These are phyloP conservation scores for Neodiprion pinetum DNA, from an alignment of 1,140 invertebrate genomes.

Conservation along the genomic window DNA sequence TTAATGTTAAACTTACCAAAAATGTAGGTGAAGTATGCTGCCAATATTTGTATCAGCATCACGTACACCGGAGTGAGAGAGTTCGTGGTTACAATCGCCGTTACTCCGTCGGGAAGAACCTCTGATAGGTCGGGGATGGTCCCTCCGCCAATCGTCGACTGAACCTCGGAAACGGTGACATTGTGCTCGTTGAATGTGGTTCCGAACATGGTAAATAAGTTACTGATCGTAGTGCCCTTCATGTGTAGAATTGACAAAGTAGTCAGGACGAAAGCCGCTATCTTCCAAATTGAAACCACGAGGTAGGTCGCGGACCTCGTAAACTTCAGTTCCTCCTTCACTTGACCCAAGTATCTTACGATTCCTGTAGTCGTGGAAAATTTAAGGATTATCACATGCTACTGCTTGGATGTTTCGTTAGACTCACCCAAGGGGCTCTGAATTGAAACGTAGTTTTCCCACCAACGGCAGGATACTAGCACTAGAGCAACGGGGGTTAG, in stretches of 20 bases:
- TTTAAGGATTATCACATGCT: slow-evolving; percentile 13
- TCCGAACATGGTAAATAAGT: slow-evolving; percentile 65
- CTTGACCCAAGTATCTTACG: slow-evolving; percentile 62
- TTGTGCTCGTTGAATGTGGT: slow-evolving; percentile 58
- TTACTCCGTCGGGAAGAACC: slow-evolving; percentile 41
- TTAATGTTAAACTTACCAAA: slow-evolving; percentile 51
- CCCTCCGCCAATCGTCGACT: slow-evolving; percentile 21
- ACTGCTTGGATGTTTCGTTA: background rate
- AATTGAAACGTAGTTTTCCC: slow-evolving; percentile 81
- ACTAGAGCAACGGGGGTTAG: slow-evolving; percentile 71
- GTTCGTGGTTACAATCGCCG: slow-evolving; percentile 43
- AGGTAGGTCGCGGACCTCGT: slow-evolving; percentile 75
- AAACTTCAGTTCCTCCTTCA: slow-evolving; percentile 66
- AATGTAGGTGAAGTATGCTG: slow-evolving; percentile 73
- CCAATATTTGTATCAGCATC: slow-evolving; percentile 68
- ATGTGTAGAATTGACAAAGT: slow-evolving; percentile 66
- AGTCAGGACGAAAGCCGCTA: slow-evolving; percentile 66
- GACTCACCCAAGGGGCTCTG: slow-evolving; percentile 62
- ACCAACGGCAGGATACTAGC: slow-evolving; percentile 82
- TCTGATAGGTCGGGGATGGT: background rate
- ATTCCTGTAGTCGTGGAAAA: slow-evolving; percentile 50
- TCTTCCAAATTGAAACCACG: slow-evolving; percentile 74
- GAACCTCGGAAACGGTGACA: slow-evolving; percentile 67
- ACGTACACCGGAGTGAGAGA: slow-evolving; percentile 64
- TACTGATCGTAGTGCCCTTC: slow-evolving; percentile 60